Evolutionary conservation across 2,797 vertebrate species (phyloP).

Genomic region (Propithecus perrieri): DNA sequence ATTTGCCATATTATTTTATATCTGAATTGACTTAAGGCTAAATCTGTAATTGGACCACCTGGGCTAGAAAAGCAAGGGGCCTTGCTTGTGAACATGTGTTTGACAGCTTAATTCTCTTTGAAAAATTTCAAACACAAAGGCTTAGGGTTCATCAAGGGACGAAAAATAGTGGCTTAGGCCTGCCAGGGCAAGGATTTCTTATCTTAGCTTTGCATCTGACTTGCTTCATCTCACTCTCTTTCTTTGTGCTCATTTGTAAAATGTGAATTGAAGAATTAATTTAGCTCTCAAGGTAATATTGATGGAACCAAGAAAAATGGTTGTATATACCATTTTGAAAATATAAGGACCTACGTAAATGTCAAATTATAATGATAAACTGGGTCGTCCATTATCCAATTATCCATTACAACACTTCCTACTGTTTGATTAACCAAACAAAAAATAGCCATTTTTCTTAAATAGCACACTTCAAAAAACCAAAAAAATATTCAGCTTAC

Average conservation of each 20-base stretch:
- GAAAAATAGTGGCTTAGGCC: not conserved
- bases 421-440: conserved; percentile 54
- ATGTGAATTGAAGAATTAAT: conserved; percentile 31
- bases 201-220: not conserved
- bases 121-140: conserved; percentile 39
- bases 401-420: conserved; percentile 7
- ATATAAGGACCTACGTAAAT: conserved; percentile 43
- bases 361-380: conserved; percentile 60
- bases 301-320: conserved; percentile 45
- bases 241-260: conserved; percentile 39
- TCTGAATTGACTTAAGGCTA: not conserved
- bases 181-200: not conserved
- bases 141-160: not conserved
- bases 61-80: not conserved
- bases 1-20: not conserved
- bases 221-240: not conserved
- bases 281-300: conserved; percentile 37
- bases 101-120: conserved; percentile 48
- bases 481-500: not conserved
- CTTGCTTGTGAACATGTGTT: not conserved
- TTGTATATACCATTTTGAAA: conserved; percentile 25
- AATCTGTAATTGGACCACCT: conserved; percentile 54
- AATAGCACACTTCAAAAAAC: not conserved
- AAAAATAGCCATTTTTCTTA: conserved; percentile 28
- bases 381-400: conserved; percentile 24